A percentile compares a stretch with the other conserved stretches of the same genome.
phyloP scores from a whole-genome alignment of 2,113 vertebrate species.

The Protobothrops flavoviridis region DNA sequence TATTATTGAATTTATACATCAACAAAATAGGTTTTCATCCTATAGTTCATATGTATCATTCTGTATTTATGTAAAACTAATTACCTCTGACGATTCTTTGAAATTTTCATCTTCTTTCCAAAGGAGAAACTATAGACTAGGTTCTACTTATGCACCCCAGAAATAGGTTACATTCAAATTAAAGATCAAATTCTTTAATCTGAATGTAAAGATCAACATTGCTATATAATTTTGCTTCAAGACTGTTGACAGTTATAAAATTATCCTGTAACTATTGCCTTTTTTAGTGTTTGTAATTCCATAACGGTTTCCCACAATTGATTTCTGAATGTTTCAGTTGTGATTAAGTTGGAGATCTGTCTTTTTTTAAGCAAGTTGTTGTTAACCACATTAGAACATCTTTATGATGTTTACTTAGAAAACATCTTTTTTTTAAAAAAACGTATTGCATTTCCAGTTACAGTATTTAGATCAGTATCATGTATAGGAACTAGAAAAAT shows the following conservation, averaged over 20 bases:
- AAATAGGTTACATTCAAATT: slow-evolving; percentile 35
- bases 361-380: slow-evolving; percentile 16
- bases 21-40: slow-evolving; percentile 28
- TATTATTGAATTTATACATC: slow-evolving; percentile 57
- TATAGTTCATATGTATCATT: slow-evolving; percentile 63
- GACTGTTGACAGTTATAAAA: slow-evolving; percentile 45
- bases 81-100: slow-evolving; percentile 63
- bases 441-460: not conserved
- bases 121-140: slow-evolving; percentile 60
- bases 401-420: not conserved
- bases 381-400: not conserved
- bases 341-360: slow-evolving; percentile 30
- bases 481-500: slow-evolving; percentile 3
- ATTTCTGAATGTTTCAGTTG: slow-evolving; percentile 36
- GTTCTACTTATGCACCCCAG: slow-evolving; percentile 52
- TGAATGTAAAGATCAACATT: slow-evolving; percentile 43
- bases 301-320: slow-evolving; percentile 32
- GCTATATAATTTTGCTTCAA: slow-evolving; percentile 41
- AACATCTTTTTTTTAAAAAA: not conserved
- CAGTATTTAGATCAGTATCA: slow-evolving; percentile 3
- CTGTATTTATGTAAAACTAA: slow-evolving; percentile 71
- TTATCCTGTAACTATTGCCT: slow-evolving; percentile 30
- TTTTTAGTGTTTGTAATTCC: slow-evolving; percentile 33
- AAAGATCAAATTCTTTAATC: slow-evolving; percentile 43
- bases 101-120: slow-evolving; percentile 68